These are phyloP conservation scores for Nibea albiflora DNA, from an alignment of 2,113 vertebrate genomes.

Conservation along the genomic window DNA sequence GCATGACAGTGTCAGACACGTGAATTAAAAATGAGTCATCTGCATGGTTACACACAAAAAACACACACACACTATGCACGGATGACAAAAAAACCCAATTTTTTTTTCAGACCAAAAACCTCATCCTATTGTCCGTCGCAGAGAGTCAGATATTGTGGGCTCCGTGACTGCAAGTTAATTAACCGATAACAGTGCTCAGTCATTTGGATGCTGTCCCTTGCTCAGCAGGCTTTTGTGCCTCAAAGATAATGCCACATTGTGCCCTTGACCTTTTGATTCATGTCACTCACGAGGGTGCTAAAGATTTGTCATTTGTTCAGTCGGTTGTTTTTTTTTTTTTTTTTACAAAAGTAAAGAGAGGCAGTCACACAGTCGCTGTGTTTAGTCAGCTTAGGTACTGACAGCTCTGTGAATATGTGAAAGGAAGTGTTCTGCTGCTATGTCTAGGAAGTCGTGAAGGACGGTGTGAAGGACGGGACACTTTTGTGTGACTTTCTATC, in stretches of 20 bases:
- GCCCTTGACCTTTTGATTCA: neutral
- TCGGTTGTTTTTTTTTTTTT: neutral
- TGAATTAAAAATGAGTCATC: slow-evolving; percentile 20
- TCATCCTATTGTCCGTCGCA: neutral
- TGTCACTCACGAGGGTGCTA: slow-evolving; percentile 10
- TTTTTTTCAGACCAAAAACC: slow-evolving; percentile 1
- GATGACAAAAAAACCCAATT: neutral
- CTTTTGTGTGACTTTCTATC: slow-evolving; percentile 1
- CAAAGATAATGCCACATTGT: slow-evolving; percentile 12
- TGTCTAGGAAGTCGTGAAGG: slow-evolving; percentile 18
- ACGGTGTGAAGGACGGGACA: neutral
- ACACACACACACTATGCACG: neutral
- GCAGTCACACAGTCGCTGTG: neutral
- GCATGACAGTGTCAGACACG: slow-evolving; percentile 12
- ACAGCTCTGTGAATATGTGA: neutral
- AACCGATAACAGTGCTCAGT: slow-evolving; percentile 19
- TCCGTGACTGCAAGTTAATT: slow-evolving; percentile 32
- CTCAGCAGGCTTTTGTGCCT: slow-evolving; percentile 18
- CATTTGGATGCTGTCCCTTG: neutral
- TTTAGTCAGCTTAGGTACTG: neutral
- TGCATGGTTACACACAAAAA: neutral
- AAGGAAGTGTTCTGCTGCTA: slow-evolving; percentile 27
- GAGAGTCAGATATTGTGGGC: slow-evolving; percentile 7
- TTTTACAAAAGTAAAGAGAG: neutral
- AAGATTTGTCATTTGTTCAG: slow-evolving; percentile 10